Evolutionary conservation across 1,140 invertebrate genomes (phyloP).

Genomic region (Pinna nobilis): DNA sequence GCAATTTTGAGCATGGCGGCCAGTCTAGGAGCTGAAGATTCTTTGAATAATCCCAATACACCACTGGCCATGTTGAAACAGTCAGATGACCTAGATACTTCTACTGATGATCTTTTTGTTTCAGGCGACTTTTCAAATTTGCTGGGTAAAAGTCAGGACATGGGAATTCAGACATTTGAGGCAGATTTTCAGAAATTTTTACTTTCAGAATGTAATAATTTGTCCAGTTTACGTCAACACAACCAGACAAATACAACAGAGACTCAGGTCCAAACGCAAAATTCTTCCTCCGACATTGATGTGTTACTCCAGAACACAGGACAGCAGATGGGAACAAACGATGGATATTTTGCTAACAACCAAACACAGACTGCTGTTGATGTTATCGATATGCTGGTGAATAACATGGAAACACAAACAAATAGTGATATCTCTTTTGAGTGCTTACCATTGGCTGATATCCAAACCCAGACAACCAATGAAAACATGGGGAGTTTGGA

Average conservation of each 20-base stretch:
- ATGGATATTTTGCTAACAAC: not conserved
- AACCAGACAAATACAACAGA: not conserved
- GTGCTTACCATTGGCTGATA: conserved; percentile 18
- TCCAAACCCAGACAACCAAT: conserved; percentile 24
- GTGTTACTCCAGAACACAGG: conserved; percentile 6
- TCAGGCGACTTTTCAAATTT: no score
- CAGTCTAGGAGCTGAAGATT: no score
- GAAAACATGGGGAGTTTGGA: not conserved
- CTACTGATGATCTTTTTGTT: no score
- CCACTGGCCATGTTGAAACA: not conserved
- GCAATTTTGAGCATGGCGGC: no score
- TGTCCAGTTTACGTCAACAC: not conserved
- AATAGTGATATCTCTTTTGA: conserved; percentile 14
- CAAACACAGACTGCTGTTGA: conserved; percentile 27
- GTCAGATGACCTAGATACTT: not conserved
- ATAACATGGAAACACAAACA: conserved; percentile 35
- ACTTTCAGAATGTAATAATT: conserved; percentile 6
- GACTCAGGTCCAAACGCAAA: conserved; percentile 19
- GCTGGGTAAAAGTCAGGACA: not conserved
- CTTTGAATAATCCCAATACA: no score
- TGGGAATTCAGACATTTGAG: conserved; percentile 24
- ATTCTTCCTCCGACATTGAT: conserved; percentile 12
- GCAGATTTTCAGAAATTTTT: conserved; percentile 16
- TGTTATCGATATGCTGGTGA: conserved; percentile 21
- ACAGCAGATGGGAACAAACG: not conserved